These are phyloP conservation scores for Protonibea diacanthus DNA, from an alignment of 2,797 vertebrate genomes.

Conservation along the genomic window DNA sequence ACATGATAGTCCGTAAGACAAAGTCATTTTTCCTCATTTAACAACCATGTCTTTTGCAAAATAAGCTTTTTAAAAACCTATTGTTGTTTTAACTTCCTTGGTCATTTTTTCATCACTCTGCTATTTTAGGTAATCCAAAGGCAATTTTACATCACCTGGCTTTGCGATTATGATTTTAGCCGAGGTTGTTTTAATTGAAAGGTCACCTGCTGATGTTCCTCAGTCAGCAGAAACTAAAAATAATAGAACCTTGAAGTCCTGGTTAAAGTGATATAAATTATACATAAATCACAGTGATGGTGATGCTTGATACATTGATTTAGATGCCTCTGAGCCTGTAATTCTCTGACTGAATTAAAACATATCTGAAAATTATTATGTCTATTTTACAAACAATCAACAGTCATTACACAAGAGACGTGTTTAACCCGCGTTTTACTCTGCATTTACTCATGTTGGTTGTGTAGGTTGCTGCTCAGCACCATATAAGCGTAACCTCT, in stretches of 20 bases:
- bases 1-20: constrained; percentile 64
- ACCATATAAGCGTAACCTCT: not conserved
- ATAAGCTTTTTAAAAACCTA: constrained; percentile 47
- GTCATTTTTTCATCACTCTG: constrained; percentile 30
- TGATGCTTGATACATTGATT: not conserved
- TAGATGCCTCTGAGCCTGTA: not conserved
- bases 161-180: constrained; percentile 30
- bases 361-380: not conserved
- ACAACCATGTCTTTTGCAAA: constrained; percentile 50
- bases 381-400: not conserved
- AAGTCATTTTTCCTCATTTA: constrained; percentile 63
- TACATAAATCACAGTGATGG: not conserved
- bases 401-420: no score
- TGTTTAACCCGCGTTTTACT: not conserved
- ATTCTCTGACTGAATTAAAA: not conserved
- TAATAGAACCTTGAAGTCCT: not conserved
- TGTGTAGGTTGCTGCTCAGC: not conserved
- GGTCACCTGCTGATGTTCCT: not conserved
- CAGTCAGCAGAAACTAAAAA: constrained; percentile 33
- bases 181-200: constrained; percentile 32
- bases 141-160: not conserved
- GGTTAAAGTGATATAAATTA: not conserved
- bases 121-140: constrained; percentile 33
- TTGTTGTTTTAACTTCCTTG: constrained; percentile 4
- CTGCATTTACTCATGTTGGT: not conserved